A percentile compares a stretch with the other conserved stretches of the same genome.
Evolutionary conservation across 1,140 invertebrate species (phyloP).

Genomic region (Drosophila neocordata): DNA sequence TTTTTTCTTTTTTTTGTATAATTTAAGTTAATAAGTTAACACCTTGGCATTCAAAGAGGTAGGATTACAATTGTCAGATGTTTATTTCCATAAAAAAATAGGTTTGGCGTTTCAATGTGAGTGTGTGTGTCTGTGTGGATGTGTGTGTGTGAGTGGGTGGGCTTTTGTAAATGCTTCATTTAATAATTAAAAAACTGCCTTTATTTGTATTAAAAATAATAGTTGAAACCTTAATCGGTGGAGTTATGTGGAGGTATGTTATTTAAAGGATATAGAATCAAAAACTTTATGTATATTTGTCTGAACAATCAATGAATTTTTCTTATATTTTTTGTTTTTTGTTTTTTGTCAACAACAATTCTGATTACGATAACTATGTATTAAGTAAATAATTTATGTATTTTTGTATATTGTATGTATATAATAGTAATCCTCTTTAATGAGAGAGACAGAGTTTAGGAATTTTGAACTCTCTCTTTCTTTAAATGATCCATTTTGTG

Average conservation of each 20-base stretch:
- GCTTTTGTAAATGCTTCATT: conserved; percentile 2
- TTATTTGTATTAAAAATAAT: conserved; percentile 23
- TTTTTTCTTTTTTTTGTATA: conserved; percentile 12
- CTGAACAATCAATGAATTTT: conserved; percentile 1
- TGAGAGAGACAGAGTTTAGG: not conserved
- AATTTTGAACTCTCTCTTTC: conserved; percentile 1
- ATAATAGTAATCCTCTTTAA: conserved; percentile 6
- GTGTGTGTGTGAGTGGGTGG: not conserved
- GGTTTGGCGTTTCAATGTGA: conserved; percentile 17
- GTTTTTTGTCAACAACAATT: conserved; percentile 2
- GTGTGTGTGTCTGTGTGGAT: no score
- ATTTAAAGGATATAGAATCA: conserved; percentile 24
- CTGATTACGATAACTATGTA: conserved; percentile 7
- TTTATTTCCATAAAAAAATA: conserved; percentile 37
- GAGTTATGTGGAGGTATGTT: conserved; percentile 29
- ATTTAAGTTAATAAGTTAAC: conserved; percentile 59
- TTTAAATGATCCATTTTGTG: not conserved
- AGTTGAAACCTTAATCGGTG: conserved; percentile 52
- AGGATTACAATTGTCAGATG: conserved; percentile 77
- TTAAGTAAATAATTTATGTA: conserved; percentile 1
- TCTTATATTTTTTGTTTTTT: not conserved
- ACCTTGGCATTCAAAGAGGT: conserved; percentile 75
- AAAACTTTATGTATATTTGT: not conserved
- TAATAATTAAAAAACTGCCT: conserved; percentile 20
- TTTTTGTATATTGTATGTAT: conserved; percentile 6